Conservation (phyloP, 2,797 vertebrate species). For the Margarornis squamiger region DNA sequence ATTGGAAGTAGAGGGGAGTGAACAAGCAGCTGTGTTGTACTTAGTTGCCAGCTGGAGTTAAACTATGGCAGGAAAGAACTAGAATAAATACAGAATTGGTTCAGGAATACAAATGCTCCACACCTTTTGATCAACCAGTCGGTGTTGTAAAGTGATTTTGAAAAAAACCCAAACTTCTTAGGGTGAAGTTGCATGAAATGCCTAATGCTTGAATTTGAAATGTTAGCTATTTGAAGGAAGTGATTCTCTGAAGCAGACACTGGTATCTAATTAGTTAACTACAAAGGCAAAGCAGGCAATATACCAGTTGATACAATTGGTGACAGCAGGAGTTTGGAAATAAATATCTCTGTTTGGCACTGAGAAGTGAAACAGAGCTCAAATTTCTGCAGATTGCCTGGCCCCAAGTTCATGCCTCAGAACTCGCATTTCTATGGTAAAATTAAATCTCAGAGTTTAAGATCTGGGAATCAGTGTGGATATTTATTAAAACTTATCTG, state of each 20-base stretch:
- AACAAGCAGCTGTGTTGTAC: not conserved
- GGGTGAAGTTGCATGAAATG: not conserved
- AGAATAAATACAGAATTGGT: not conserved
- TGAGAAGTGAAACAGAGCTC: constrained; percentile 8
- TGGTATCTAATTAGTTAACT: constrained; percentile 39
- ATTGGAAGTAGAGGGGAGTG: not conserved
- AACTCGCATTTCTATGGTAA: constrained; percentile 3
- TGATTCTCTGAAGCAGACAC: not conserved
- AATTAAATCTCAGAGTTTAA: constrained; percentile 39
- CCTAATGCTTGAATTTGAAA: not conserved
- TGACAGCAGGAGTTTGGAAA: constrained; percentile 53
- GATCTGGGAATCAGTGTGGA: not conserved
- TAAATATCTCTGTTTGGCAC: constrained; percentile 47
- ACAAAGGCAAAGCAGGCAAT: not conserved
- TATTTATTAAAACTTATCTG: constrained; percentile 14
- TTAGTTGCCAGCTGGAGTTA: not conserved
- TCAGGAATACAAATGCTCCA: not conserved
- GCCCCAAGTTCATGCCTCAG: not conserved
- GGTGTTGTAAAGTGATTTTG: not conserved
- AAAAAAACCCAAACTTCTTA: not conserved
- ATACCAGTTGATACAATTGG: constrained; percentile 35
- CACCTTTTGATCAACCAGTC: not conserved
- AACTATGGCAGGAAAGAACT: not conserved
- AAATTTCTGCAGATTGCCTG: constrained; percentile 37
- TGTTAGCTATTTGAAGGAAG: not conserved